Conservation (phyloP, 2,113 vertebrate genomes). For the Suricata suricatta region DNA sequence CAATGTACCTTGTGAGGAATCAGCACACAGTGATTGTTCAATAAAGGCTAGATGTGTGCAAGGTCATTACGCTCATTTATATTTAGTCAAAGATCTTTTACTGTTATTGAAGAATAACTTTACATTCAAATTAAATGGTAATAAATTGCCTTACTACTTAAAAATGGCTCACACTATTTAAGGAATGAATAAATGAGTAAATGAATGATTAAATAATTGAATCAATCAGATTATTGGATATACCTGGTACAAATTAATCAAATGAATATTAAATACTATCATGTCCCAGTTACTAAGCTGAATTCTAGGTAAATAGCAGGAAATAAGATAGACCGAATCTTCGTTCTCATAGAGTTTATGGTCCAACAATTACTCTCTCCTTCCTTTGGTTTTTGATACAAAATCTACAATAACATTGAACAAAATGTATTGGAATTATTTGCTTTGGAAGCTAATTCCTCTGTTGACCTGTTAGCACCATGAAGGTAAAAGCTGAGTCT, state of each 20-base stretch:
- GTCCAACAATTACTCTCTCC: neutral
- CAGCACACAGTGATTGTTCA: neutral
- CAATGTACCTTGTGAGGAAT: neutral
- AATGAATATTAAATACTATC: neutral
- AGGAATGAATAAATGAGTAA: neutral
- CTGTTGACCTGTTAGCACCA: neutral
- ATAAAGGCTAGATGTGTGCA: neutral
- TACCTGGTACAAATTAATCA: neutral
- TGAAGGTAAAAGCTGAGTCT: neutral
- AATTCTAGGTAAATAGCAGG: neutral
- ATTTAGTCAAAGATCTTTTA: slow-evolving; percentile 11
- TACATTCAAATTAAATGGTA: neutral
- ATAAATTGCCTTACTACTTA: neutral
- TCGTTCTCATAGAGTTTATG: neutral
- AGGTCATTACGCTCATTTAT: neutral
- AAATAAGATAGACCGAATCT: neutral
- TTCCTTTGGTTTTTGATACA: slow-evolving; percentile 14
- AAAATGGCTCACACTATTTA: neutral
- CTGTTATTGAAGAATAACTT: slow-evolving; percentile 7
- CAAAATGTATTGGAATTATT: neutral
- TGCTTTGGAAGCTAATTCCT: neutral
- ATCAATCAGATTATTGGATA: neutral
- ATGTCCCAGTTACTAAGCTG: neutral
- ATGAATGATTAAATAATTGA: neutral
- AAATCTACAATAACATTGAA: neutral